Conservation (phyloP, 2,113 vertebrate genomes). For the Cyprichromis sp. region DNA sequence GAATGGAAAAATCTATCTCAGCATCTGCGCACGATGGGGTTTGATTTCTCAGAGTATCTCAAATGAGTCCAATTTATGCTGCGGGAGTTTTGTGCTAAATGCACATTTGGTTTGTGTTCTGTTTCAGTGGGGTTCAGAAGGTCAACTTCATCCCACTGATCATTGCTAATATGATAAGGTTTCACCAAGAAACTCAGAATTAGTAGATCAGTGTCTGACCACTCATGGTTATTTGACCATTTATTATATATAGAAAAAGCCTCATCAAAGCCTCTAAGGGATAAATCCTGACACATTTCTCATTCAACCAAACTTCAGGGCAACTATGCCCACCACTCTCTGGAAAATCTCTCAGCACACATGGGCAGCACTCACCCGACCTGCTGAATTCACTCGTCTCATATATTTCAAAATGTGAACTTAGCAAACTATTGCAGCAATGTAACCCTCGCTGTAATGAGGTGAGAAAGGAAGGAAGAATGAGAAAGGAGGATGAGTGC, state of each 20-base stretch:
- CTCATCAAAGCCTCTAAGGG: neutral
- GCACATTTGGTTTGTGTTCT: constrained; percentile 67
- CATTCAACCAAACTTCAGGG: neutral
- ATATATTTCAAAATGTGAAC: neutral
- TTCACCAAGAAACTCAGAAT: constrained; percentile 6
- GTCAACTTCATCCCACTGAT: constrained; percentile 45
- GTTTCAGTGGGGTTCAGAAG: constrained; percentile 36
- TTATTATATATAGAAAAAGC: neutral
- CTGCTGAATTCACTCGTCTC: neutral
- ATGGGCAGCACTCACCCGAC: neutral
- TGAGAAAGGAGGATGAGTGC: constrained; percentile 11
- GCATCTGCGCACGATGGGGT: constrained; percentile 23
- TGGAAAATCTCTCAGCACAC: neutral
- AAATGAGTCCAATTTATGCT: constrained; percentile 51
- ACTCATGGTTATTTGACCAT: constrained; percentile 30
- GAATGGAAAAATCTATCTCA: constrained; percentile 63
- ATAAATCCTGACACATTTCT: neutral
- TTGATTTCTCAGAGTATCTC: constrained; percentile 51
- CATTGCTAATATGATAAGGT: constrained; percentile 41
- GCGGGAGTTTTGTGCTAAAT: constrained; percentile 41
- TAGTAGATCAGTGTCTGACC: constrained; percentile 3
- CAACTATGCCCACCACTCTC: neutral
- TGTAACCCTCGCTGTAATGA: neutral
- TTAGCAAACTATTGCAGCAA: constrained; percentile 13
- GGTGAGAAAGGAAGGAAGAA: neutral